phyloP scores from a whole-genome alignment of 2,888 invertebrate species.

The Drosophila falleni region DNA sequence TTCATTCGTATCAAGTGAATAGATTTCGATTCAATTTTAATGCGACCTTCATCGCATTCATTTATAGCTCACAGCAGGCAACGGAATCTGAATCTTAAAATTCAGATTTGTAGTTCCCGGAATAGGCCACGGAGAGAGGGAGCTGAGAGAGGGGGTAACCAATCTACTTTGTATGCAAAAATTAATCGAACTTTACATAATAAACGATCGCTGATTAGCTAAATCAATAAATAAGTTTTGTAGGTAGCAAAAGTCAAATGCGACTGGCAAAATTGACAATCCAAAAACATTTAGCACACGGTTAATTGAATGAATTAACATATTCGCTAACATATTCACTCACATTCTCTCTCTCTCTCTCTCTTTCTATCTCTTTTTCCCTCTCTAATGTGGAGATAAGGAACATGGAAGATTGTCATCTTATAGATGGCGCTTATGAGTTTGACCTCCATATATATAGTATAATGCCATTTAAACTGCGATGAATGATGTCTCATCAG shows the following conservation, averaged over 20 bases:
- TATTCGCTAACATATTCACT: constrained; percentile 31
- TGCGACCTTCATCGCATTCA: constrained; percentile 40
- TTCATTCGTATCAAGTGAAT: constrained; percentile 18
- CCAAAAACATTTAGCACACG: constrained; percentile 54
- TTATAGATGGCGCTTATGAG: constrained; percentile 9
- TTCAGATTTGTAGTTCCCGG: constrained; percentile 15
- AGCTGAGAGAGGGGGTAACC: not conserved
- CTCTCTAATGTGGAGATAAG: not conserved
- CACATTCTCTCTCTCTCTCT: not conserved
- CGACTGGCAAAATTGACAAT: constrained; percentile 47
- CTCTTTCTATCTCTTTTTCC: not conserved
- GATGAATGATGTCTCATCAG: constrained; percentile 1
- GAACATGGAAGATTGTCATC: not conserved
- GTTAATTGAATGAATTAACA: constrained; percentile 78
- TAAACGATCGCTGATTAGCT: constrained; percentile 75
- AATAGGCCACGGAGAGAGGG: constrained; percentile 5
- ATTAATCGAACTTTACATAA: constrained; percentile 70
- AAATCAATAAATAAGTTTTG: constrained; percentile 73
- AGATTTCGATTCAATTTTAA: constrained; percentile 4
- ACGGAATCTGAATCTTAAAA: not conserved
- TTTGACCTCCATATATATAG: constrained; percentile 1
- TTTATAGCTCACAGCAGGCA: constrained; percentile 39
- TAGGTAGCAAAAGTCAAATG: constrained; percentile 76
- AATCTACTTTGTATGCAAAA: constrained; percentile 62
- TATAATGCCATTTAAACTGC: not conserved